Evolutionary conservation across 2,113 vertebrate species (phyloP), one percentile per base, ranked within the genome.

Genomic region (Pampusana beccarii): DNA sequence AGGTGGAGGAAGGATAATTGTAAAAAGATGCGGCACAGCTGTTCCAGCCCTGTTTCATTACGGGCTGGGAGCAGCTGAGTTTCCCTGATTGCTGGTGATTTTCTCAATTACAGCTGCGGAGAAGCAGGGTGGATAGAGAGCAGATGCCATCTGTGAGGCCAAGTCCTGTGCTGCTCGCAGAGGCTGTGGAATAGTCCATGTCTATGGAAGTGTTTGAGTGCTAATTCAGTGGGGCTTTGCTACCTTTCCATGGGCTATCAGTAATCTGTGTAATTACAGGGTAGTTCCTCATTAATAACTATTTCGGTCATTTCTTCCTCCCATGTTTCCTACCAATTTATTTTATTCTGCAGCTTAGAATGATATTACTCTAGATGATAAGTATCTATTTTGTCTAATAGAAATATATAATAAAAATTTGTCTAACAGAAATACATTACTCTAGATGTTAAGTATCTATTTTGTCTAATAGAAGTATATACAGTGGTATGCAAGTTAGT

Each of bases 1-100:
- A 97, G 93, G 82, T 86, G 94, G 66, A 91, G 78, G 81, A 90
- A 91, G 86, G 92, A 75, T 97, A 95, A 95, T 94, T 93, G 92
- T 31, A 25, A 85, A 82, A 88, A 88, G 77, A 87, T 94, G 86
- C 4, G 13, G 71, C 95, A 69, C 96, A 97, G 96, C 96, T 97
- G 95, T 81, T 97, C 56, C 72, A 92, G 79, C 90, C 84, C 81
- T 79, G 64, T 65, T 94, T 84, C 83, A 90, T 84, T 95, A 91
- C 28, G 69, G 92, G 57, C 90, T 81, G 87, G 33, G 74, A 95
- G 64, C 90, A 95, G 92, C 93, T 97, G 95, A 94, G 24, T 88
- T 94, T 73, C 86, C 93, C 89, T 92, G 90, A 96, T 85, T 85
- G 64, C 88, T 80, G 88, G 71, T 91, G 96, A 90, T 96, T 91